Base-by-base conservation (phyloP, 1,140 invertebrate species). In the Papilio polyxenes region DNA sequence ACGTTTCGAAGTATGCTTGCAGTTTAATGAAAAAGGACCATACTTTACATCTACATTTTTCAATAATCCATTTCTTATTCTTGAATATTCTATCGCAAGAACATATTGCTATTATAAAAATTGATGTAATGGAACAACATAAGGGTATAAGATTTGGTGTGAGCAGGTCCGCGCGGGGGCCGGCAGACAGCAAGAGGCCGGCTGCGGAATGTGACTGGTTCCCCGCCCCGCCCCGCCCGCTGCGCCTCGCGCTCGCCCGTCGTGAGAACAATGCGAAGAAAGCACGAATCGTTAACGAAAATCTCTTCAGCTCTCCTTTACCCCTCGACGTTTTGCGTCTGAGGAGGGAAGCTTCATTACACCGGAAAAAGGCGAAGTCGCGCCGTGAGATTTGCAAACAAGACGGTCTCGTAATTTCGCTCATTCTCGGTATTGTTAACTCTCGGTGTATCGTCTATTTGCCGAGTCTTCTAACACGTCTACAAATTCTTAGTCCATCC, bases 371-470 rank as follows among this genome's bases (percentile, higher is more conserved):
- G 78, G 76, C 31, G 75, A 69, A 82, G 74, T 65, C 83, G 80
- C 83, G 82, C 77, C 86, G 89, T 92, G 91, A 88, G 89, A 90
- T 90, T 81, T n/a, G 82, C 86, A 90, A 91, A 89, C 84, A 91
- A 77, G 40, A 37, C 78, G 31, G 56, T 44, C 56, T 40, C 37
- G n/a, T 65, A 48, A 80, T 80, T 80, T 80, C 78, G 78, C 78
- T 80, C 59, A 80, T 80, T 80, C 78, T 40, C 10, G 40, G 53
- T 79, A 80, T 80, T 84, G 83, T 83, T 80, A 80, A 69, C 78
- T 80, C 20, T 69, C 78, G 23, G 78, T 49, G 44, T 17, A 31
- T 31, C 51, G 76, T 56, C 65, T 80, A 48, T 80, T 80, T 80
- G 44, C 59, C 20, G 5, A 80, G 56, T 65, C 59, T 80, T 65